phyloP scores from a whole-genome alignment of 2,888 invertebrate species.

The Thyatira batis region DNA sequence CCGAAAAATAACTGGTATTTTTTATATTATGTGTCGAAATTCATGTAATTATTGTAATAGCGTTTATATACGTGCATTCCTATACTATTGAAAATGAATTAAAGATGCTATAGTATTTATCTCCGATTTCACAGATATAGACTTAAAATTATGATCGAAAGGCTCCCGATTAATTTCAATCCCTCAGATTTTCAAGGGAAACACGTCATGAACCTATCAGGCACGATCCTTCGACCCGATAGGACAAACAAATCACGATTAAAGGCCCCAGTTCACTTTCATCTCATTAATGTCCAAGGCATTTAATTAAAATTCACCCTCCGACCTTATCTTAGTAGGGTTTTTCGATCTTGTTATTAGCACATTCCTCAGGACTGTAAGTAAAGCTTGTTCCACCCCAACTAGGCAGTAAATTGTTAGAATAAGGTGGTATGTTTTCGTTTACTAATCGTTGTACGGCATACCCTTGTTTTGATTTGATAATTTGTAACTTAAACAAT shows the following conservation, averaged over 20 bases:
- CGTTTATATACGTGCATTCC: no score
- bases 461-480: neutral
- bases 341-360: slow-evolving; percentile 75
- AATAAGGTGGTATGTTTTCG: slow-evolving; percentile 28
- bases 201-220: slow-evolving; percentile 32
- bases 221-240: slow-evolving; percentile 43
- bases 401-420: slow-evolving; percentile 38
- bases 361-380: slow-evolving; percentile 52
- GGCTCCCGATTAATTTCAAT: neutral
- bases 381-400: slow-evolving; percentile 18
- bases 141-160: neutral
- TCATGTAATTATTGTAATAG: no score
- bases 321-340: slow-evolving; percentile 64
- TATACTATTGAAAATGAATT: no score
- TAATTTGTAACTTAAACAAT: no score
- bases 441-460: slow-evolving; percentile 37
- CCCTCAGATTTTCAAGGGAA: slow-evolving; percentile 14
- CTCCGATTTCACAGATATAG: neutral
- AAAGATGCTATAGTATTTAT: neutral
- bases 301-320: slow-evolving; percentile 81
- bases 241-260: slow-evolving; percentile 78
- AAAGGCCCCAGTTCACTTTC: slow-evolving; percentile 70
- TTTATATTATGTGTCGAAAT: no score
- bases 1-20: no score
- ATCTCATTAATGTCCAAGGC: slow-evolving; percentile 76